These are phyloP conservation scores for Lipophrys pholis DNA, from an alignment of 2,113 vertebrate genomes.

Conservation along the genomic window DNA sequence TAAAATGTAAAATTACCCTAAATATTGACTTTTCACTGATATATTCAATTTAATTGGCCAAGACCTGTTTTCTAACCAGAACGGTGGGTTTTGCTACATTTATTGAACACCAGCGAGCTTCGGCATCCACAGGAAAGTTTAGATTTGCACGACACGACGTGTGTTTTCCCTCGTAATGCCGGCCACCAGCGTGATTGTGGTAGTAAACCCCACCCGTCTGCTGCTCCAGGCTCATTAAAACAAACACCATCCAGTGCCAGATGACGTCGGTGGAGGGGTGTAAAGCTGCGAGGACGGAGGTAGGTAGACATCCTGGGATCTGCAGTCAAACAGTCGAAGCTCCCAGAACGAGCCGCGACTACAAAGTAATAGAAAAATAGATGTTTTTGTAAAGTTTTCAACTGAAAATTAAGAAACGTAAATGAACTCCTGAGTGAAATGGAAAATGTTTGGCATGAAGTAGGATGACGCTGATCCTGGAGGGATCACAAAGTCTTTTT, in stretches of 20 bases:
- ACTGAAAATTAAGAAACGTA: constrained; percentile 11
- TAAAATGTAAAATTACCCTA: neutral
- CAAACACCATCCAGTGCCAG: constrained; percentile 22
- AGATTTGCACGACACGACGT: neutral
- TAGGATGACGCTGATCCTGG: constrained; percentile 71
- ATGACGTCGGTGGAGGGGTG: constrained; percentile 10
- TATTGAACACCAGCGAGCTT: no score
- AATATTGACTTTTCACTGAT: neutral
- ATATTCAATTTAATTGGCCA: no score
- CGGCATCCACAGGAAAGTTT: no score
- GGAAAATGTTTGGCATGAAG: constrained; percentile 59
- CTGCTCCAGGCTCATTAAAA: constrained; percentile 22
- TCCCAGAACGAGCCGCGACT: constrained; percentile 11
- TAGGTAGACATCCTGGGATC: constrained; percentile 68
- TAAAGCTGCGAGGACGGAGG: constrained; percentile 64
- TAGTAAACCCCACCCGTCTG: constrained; percentile 44
- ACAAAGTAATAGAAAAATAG: constrained; percentile 64
- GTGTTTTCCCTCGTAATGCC: neutral
- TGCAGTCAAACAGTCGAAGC: constrained; percentile 30
- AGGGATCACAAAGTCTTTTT: constrained; percentile 81
- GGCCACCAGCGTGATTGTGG: neutral
- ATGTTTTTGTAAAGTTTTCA: constrained; percentile 38
- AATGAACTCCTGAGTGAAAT: constrained; percentile 53
- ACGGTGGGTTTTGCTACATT: no score
- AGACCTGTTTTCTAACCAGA: no score